Percentiles rank a stretch among this genome's conserved stretches.
Evolutionary conservation across 2,113 vertebrate species (phyloP).

Genomic region (Sitta europaea): DNA sequence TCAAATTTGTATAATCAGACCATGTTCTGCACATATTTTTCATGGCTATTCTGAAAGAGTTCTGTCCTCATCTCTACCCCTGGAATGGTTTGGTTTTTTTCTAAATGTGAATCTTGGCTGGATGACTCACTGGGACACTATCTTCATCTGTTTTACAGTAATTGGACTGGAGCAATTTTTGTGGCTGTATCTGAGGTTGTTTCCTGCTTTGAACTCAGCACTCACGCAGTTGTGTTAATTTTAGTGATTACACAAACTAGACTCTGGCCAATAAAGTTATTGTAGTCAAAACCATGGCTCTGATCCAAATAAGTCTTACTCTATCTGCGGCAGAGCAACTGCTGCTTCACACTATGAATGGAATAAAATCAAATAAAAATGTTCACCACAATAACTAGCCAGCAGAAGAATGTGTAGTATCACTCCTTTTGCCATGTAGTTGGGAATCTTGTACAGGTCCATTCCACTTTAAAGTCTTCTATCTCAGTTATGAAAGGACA

Average conservation of each 20-base stretch:
- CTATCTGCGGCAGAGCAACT: not conserved
- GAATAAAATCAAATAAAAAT: slow-evolving; percentile 21
- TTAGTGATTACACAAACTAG: slow-evolving; percentile 35
- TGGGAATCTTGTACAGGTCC: not conserved
- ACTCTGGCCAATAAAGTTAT: slow-evolving; percentile 2
- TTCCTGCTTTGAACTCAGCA: slow-evolving; percentile 53
- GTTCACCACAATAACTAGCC: not conserved
- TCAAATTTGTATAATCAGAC: slow-evolving; percentile 28
- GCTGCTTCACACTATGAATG: slow-evolving; percentile 27
- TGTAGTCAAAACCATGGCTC: slow-evolving; percentile 50
- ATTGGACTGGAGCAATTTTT: slow-evolving; percentile 44
- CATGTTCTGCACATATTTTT: slow-evolving; percentile 34
- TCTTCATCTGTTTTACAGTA: slow-evolving; percentile 68
- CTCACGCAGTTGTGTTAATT: slow-evolving; percentile 25
- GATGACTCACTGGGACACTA: slow-evolving; percentile 57
- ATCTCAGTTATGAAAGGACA: not conserved
- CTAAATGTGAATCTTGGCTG: slow-evolving; percentile 43
- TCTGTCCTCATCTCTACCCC: slow-evolving; percentile 56
- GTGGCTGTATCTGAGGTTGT: slow-evolving; percentile 20
- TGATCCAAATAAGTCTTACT: not conserved
- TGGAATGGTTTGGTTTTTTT: not conserved
- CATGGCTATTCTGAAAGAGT: slow-evolving; percentile 44
- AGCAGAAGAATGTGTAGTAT: not conserved
- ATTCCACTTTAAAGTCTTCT: not conserved
- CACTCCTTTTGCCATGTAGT: not conserved